Evolutionary conservation across 2,113 vertebrate genomes (phyloP).

Genomic region (Brachirus orientalis): DNA sequence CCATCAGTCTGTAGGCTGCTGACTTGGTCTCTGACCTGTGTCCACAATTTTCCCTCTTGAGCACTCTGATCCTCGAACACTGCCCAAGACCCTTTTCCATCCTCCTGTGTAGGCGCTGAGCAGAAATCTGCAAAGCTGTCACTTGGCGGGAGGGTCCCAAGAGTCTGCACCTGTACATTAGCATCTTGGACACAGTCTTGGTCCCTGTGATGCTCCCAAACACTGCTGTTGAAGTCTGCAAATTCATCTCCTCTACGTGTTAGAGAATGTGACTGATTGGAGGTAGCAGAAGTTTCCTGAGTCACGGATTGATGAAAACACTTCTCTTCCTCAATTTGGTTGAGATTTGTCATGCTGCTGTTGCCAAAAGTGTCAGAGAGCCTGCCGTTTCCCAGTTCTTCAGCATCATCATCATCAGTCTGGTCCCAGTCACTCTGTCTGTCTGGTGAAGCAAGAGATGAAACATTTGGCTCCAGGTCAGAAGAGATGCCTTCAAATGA

Average conservation of each 20-base stretch:
- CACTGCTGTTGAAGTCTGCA: conserved; percentile 31
- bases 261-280: conserved; percentile 63
- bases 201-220: conserved; percentile 27
- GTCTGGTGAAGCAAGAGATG: conserved; percentile 42
- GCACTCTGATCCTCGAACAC: conserved; percentile 83
- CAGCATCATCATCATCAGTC: conserved; percentile 66
- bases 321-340: conserved; percentile 49
- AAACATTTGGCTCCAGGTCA: conserved; percentile 77
- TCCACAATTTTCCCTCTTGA: conserved; percentile 81
- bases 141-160: conserved; percentile 81
- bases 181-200: conserved; percentile 11
- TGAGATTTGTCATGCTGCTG: conserved; percentile 39
- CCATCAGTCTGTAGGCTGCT: conserved; percentile 57
- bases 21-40: conserved; percentile 83
- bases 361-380: conserved; percentile 58
- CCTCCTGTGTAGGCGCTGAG: conserved; percentile 81
- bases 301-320: conserved; percentile 32
- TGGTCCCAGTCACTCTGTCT: conserved; percentile 65
- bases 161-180: conserved; percentile 30
- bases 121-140: conserved; percentile 97
- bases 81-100: conserved; percentile 81
- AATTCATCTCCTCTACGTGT: conserved; percentile 77
- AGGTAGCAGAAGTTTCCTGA: conserved; percentile 71
- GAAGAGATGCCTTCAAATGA: conserved; percentile 65
- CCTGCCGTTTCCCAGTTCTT: conserved; percentile 81